These are phyloP conservation scores for Pseudopipra pipra DNA, from an alignment of 2,113 vertebrate species.

Conservation along the genomic window DNA sequence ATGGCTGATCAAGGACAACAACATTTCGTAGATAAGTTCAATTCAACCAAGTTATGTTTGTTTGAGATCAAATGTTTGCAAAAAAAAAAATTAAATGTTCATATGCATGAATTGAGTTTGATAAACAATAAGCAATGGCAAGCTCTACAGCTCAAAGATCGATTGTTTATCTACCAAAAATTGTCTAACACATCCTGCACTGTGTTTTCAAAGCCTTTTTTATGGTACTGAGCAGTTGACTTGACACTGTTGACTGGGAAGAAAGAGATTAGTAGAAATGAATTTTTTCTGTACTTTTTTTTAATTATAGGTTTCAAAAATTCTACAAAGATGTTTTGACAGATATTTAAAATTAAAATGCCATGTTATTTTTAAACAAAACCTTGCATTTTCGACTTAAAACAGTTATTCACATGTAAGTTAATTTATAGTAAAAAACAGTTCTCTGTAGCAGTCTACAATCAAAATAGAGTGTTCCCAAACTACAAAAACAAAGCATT, in stretches of 20 bases:
- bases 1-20: background rate
- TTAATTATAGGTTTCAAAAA: background rate
- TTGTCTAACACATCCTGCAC: background rate
- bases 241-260: background rate
- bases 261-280: background rate
- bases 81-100: background rate
- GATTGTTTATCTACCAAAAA: background rate
- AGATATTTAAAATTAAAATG: background rate
- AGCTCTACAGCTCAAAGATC: background rate
- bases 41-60: background rate
- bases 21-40: background rate
- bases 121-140: background rate
- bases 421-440: background rate
- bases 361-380: background rate
- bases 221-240: background rate
- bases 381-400: background rate
- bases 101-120: background rate
- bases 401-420: background rate
- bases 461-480: background rate
- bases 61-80: background rate
- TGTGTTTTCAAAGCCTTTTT: background rate
- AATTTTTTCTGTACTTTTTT: background rate
- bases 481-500: background rate
- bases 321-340: background rate
- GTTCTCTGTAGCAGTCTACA: background rate